phyloP scores from a whole-genome alignment of 2,113 vertebrate species.

The Daphoenositta chrysoptera region DNA sequence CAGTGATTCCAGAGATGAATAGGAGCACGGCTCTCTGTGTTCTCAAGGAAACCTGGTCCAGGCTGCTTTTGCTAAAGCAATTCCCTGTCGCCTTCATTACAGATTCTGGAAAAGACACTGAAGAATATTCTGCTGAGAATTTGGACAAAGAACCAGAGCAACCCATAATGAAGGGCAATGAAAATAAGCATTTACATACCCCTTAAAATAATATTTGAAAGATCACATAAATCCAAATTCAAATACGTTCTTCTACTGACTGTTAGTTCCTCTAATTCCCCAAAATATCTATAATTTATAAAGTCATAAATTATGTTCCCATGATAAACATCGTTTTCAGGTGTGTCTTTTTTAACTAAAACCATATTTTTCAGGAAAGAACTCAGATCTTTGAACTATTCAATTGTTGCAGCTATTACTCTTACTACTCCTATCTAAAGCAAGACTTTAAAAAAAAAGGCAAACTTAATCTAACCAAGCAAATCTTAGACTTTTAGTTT shows the following conservation, averaged over 20 bases:
- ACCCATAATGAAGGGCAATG: not conserved
- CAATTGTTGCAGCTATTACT: not conserved
- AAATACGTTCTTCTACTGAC: not conserved
- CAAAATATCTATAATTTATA: not conserved
- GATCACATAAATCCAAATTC: not conserved
- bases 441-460: not conserved
- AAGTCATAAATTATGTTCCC: not conserved
- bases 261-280: not conserved
- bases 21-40: not conserved
- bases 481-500: not conserved
- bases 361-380: not conserved
- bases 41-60: not conserved
- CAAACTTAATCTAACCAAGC: not conserved
- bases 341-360: not conserved
- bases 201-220: not conserved
- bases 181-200: not conserved
- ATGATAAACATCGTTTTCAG: not conserved
- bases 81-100: not conserved
- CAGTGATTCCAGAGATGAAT: not conserved
- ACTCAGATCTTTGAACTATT: not conserved
- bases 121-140: not conserved
- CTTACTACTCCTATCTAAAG: not conserved
- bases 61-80: not conserved
- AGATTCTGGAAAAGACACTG: not conserved
- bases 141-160: not conserved